A percentile compares a stretch with the other conserved stretches of the same genome.
phyloP scores from a whole-genome alignment of 2,797 vertebrate genomes.

The Intellagama lesueurii region DNA sequence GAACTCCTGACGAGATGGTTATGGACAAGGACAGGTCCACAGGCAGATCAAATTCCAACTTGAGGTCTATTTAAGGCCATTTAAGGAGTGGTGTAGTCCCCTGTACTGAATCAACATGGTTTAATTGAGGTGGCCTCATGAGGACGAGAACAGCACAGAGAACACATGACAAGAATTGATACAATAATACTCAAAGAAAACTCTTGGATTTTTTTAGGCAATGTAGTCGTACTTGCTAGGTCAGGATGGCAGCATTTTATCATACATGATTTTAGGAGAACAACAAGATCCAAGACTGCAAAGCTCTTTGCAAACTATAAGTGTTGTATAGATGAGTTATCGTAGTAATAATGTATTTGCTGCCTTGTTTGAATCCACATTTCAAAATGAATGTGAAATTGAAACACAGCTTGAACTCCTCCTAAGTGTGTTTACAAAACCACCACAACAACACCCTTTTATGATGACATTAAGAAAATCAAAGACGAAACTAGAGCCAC shows the following conservation, averaged over 20 bases:
- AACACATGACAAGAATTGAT: too few species aligned
- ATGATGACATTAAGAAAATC: slow-evolving; percentile 22
- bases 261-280: neutral
- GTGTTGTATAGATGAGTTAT: slow-evolving; percentile 21
- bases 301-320: slow-evolving; percentile 11
- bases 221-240: neutral
- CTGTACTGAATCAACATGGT: too few species aligned
- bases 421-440: slow-evolving; percentile 10
- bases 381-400: slow-evolving; percentile 27
- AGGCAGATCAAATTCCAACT: too few species aligned
- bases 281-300: neutral
- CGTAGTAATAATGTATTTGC: slow-evolving; percentile 24
- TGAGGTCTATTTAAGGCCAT: too few species aligned
- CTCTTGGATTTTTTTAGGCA: too few species aligned
- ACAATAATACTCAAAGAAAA: too few species aligned
- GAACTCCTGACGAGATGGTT: too few species aligned
- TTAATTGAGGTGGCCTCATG: too few species aligned
- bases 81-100: too few species aligned
- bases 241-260: neutral
- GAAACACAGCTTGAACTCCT: slow-evolving; percentile 21
- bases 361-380: slow-evolving; percentile 28
- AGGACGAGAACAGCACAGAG: too few species aligned
- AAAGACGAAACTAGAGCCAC: neutral
- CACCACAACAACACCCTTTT: neutral
- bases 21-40: too few species aligned